Evolutionary conservation across 2,113 vertebrate genomes (phyloP).

Genomic region (Xiphophorus hellerii): DNA sequence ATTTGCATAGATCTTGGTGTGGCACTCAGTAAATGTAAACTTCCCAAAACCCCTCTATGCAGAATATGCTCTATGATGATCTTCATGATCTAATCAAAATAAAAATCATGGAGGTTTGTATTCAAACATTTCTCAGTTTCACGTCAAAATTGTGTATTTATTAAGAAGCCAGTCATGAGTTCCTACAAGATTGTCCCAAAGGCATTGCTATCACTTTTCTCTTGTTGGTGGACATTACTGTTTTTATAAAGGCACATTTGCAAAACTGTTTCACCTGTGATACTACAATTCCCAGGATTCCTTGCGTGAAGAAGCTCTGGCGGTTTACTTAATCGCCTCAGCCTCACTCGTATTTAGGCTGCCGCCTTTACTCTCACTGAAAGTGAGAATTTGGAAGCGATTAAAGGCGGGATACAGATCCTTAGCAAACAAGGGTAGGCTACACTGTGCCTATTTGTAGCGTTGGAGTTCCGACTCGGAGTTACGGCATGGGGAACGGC

Average conservation of each 20-base stretch:
- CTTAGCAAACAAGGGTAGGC: background rate
- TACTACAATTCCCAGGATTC: constrained; percentile 69
- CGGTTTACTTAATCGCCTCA: constrained; percentile 12
- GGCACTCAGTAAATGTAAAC: background rate
- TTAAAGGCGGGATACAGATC: constrained; percentile 7
- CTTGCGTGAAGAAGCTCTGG: constrained; percentile 9
- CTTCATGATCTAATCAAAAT: background rate
- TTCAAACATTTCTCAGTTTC: too few species aligned
- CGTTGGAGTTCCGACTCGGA: background rate
- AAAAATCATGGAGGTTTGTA: too few species aligned
- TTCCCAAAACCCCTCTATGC: background rate
- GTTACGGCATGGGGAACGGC: constrained; percentile 77
- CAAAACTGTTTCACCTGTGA: background rate
- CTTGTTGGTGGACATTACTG: too few species aligned
- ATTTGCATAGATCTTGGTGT: background rate
- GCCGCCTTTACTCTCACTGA: background rate
- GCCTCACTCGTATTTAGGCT: constrained; percentile 7
- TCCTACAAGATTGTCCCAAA: too few species aligned
- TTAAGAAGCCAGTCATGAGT: too few species aligned
- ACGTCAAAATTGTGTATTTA: too few species aligned
- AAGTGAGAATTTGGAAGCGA: constrained; percentile 10
- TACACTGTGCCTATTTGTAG: background rate
- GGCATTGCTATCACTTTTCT: too few species aligned
- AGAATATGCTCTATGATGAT: background rate
- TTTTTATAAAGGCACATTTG: background rate